Base-by-base conservation (phyloP, 2,113 vertebrate species). In the Setophaga kirtlandii region DNA sequence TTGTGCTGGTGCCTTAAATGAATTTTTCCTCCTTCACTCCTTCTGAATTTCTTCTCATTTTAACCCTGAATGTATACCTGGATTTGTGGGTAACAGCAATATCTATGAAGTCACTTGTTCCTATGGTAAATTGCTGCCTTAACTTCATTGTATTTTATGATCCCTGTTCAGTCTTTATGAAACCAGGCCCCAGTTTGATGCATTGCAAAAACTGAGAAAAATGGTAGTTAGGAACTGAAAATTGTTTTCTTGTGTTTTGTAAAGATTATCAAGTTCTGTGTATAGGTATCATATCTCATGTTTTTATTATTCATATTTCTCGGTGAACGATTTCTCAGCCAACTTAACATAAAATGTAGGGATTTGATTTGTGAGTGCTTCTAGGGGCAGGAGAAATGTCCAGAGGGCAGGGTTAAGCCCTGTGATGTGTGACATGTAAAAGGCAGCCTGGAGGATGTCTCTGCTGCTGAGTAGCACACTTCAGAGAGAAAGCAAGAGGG, bases 341-440 rank as follows among this genome's bases (percentile, higher is more conserved):
- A 22, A 2, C 76, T 89, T 84, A 86, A 39, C 39, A 9, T 68
- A 23, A 91, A 9, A 44, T 19, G 11, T 65, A 49, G 33, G 31
- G 33, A 71, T 74, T 71, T 31, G 69, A 65, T 60, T 59, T 70
- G 19, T 42, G 64, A 77, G 50, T 68, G 23, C 41, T 87, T 78
- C 58, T 62, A 64, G 46, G 83, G 64, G 13, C 41, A 55, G 46
- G n/a, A 88, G 78, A 89, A 81, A 53, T 56, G 44, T 28, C 42
- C 31, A 41, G 77, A 60, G 46, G 42, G 79, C 55, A 87, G 88
- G 62, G 52, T 83, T 91, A 76, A 82, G 64, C 68, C 68, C 3
- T 31, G 39, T 95, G 92, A 96, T 6, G 21, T 83, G 84, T 92
- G 74, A 94, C 94, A 83, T 59, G 47, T 73, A 68, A n/a, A 46